These are phyloP conservation scores for Siniperca scherzeri DNA, from an alignment of 2,797 vertebrate species.

Conservation along the genomic window DNA sequence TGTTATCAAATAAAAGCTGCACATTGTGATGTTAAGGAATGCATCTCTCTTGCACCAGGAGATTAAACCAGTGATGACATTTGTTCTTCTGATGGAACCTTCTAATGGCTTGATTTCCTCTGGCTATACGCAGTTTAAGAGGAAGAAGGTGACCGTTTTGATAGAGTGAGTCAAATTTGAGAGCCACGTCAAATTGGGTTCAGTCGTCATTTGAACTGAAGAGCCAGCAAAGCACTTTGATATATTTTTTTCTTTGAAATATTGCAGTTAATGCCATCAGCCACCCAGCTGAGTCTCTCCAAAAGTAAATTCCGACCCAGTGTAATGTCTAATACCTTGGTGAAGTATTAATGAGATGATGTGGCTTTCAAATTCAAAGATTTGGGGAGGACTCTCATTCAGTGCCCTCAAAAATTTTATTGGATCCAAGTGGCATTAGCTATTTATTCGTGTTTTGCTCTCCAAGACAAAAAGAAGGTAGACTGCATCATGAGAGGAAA, in stretches of 20 bases:
- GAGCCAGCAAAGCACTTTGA: conserved; percentile 42
- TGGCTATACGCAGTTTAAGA: conserved; percentile 48
- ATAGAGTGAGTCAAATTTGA: conserved; percentile 60
- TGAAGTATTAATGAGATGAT: conserved; percentile 51
- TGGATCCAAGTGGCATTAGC: conserved; percentile 34
- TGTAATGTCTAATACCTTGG: conserved; percentile 38
- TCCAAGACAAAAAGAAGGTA: conserved; percentile 17
- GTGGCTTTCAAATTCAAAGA: conserved; percentile 51
- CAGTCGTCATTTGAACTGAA: conserved; percentile 46
- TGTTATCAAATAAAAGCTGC: conserved; percentile 49
- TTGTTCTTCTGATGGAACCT: conserved; percentile 49
- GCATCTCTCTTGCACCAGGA: conserved; percentile 31
- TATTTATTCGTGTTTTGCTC: conserved; percentile 40
- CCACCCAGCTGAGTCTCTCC: conserved; percentile 30
- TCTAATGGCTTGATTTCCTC: conserved; percentile 60
- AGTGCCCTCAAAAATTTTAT: conserved; percentile 11
- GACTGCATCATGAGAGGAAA: conserved; percentile 17
- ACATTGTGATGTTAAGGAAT: conserved; percentile 40
- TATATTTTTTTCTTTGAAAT: conserved; percentile 53
- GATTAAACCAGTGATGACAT: conserved; percentile 61
- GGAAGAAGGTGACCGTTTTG: conserved; percentile 53
- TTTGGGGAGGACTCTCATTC: conserved; percentile 23
- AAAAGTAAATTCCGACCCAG: conserved; percentile 51
- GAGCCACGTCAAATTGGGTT: conserved; percentile 48
- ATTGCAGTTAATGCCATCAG: conserved; percentile 56